A percentile compares a stretch with the other conserved stretches of the same genome.
Conservation (phyloP, 2,888 invertebrate genomes). For the Stenurella melanura region DNA sequence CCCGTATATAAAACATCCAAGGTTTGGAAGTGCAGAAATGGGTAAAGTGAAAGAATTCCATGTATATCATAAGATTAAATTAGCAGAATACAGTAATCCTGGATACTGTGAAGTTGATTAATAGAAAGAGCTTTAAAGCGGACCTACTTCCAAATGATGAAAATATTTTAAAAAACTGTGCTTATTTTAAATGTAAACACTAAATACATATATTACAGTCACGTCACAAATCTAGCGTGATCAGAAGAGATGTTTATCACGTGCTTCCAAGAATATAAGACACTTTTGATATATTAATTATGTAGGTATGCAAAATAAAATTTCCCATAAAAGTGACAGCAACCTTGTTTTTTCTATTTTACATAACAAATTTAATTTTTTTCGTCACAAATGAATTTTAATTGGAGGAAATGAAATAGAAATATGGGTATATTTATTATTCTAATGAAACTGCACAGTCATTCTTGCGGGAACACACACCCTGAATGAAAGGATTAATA, state of each 20-base stretch:
- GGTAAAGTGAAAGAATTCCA: no score
- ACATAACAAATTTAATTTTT: conserved; percentile 13
- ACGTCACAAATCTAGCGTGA: neutral
- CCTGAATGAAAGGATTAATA: neutral
- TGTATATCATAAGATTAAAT: neutral
- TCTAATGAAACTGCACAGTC: neutral
- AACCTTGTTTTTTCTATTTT: neutral
- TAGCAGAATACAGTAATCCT: no score
- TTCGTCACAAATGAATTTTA: neutral
- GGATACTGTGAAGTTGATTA: no score
- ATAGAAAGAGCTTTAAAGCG: no score
- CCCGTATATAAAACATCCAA: no score
- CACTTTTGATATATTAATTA: conserved; percentile 17
- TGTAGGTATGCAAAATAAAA: conserved; percentile 18
- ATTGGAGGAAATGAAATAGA: neutral
- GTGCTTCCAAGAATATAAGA: conserved; percentile 4
- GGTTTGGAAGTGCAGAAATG: no score
- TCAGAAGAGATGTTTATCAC: conserved; percentile 23
- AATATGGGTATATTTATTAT: neutral
- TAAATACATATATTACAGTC: neutral
- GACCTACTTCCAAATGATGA: no score
- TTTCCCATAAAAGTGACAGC: neutral
- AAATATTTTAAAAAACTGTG: neutral
- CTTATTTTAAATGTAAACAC: neutral
- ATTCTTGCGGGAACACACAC: neutral